Percentiles rank a stretch among this genome's conserved stretches.
Evolutionary conservation across 2,797 vertebrate genomes (phyloP).

Genomic region (Acanthiza pusilla): DNA sequence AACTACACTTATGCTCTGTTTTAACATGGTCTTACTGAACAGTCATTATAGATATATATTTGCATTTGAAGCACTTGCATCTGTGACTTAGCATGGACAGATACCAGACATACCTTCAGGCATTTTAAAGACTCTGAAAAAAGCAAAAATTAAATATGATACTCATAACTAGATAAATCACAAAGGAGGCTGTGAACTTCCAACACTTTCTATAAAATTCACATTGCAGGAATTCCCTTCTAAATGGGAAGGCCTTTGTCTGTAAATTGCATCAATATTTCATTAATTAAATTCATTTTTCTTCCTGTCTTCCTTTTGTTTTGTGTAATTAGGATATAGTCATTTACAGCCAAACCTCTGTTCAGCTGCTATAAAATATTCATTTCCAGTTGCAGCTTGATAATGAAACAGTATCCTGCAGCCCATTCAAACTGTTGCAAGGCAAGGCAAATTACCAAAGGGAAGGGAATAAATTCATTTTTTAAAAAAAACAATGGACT

Average conservation of each 20-base stretch:
- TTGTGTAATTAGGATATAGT: slow-evolving; percentile 51
- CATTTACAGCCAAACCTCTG: slow-evolving; percentile 44
- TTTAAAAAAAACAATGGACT: background rate
- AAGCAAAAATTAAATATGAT: background rate
- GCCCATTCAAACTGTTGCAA: slow-evolving; percentile 36
- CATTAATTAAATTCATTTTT: slow-evolving; percentile 44
- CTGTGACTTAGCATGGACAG: background rate
- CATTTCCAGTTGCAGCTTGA: slow-evolving; percentile 48
- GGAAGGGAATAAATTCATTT: background rate
- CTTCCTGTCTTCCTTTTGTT: slow-evolving; percentile 15
- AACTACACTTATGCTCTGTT: background rate
- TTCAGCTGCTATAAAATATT: slow-evolving; percentile 45
- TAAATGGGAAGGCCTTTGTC: background rate
- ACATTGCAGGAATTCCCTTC: background rate
- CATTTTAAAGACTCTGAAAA: background rate
- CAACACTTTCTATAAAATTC: background rate
- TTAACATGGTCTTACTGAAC: background rate
- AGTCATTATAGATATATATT: background rate
- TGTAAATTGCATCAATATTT: slow-evolving; percentile 29
- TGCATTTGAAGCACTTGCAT: background rate
- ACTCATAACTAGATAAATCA: background rate
- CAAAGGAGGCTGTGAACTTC: background rate
- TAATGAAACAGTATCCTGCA: slow-evolving; percentile 50
- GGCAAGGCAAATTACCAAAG: slow-evolving; percentile 26
- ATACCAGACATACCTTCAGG: background rate